Conservation (phyloP, 2,888 invertebrate genomes). For the Rutpela maculata region DNA sequence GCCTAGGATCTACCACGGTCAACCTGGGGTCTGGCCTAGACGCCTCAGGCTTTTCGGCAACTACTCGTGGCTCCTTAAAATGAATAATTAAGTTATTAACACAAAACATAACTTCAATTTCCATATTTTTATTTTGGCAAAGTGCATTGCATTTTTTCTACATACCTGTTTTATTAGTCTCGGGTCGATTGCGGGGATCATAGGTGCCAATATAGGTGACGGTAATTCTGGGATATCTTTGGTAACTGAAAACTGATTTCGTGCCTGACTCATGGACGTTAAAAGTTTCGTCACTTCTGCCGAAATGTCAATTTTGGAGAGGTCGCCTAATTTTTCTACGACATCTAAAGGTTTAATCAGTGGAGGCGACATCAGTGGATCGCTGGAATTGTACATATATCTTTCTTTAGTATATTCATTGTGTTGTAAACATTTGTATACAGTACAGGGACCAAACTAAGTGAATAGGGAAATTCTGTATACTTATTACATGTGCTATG, state of each 20-base stretch:
- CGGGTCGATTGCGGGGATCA: conserved; percentile 48
- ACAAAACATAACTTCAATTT: too few species aligned
- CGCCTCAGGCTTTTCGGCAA: conserved; percentile 41
- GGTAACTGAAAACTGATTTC: conserved; percentile 45
- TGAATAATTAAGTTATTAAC: background rate
- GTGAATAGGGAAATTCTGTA: too few species aligned
- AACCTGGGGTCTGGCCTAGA: conserved; percentile 49
- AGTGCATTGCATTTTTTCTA: too few species aligned
- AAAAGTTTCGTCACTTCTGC: conserved; percentile 83
- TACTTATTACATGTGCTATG: too few species aligned
- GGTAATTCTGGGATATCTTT: conserved; percentile 25
- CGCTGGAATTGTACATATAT: conserved; percentile 14
- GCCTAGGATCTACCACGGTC: conserved; percentile 53
- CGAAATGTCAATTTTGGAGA: conserved; percentile 85
- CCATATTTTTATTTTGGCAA: background rate
- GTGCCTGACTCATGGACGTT: conserved; percentile 75
- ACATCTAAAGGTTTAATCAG: conserved; percentile 76
- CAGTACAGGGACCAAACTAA: too few species aligned
- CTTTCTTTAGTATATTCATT: background rate
- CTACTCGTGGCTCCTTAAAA: conserved; percentile 51
- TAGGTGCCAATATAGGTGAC: conserved; percentile 19
- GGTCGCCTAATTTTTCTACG: conserved; percentile 81
- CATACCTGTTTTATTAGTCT: conserved; percentile 55
- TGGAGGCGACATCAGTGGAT: conserved; percentile 60
- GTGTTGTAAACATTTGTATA: too few species aligned